These are phyloP conservation scores for rat (Rattus norvegicus) DNA, from an alignment of 2,113 vertebrate species.

Conservation along the genomic window DNA sequence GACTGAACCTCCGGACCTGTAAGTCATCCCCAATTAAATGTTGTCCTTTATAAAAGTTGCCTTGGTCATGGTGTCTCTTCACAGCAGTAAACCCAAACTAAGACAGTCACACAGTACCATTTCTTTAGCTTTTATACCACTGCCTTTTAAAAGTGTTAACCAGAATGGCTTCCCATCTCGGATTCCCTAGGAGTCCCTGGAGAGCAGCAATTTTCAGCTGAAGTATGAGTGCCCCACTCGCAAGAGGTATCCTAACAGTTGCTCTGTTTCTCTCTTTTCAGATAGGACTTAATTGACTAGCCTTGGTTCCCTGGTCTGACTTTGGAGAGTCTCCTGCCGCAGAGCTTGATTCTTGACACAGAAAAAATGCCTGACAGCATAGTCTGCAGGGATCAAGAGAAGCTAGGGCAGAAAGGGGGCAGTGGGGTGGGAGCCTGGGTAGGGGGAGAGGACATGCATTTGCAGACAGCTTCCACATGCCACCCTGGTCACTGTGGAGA, in stretches of 20 bases:
- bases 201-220: not conserved
- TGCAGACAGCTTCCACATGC: fast-evolving
- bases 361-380: not conserved
- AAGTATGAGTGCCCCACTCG: no score
- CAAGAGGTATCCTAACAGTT: not conserved
- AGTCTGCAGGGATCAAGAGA: not conserved
- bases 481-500: not conserved
- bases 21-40: no score
- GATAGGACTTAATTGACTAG: not conserved
- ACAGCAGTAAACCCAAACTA: no score
- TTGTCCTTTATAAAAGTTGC: no score
- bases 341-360: not conserved
- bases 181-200: not conserved
- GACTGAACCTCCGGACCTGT: no score
- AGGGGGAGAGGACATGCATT: not conserved
- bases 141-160: not conserved
- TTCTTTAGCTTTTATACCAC: not conserved
- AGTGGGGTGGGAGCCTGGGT: not conserved
- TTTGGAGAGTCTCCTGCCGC: not conserved
- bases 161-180: fast-evolving
- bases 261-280: not conserved
- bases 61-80: no score
- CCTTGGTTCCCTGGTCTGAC: not conserved
- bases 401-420: not conserved
- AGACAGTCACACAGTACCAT: no score